Conservation (phyloP, 2,797 vertebrate species). For the Scolopax rusticola region DNA sequence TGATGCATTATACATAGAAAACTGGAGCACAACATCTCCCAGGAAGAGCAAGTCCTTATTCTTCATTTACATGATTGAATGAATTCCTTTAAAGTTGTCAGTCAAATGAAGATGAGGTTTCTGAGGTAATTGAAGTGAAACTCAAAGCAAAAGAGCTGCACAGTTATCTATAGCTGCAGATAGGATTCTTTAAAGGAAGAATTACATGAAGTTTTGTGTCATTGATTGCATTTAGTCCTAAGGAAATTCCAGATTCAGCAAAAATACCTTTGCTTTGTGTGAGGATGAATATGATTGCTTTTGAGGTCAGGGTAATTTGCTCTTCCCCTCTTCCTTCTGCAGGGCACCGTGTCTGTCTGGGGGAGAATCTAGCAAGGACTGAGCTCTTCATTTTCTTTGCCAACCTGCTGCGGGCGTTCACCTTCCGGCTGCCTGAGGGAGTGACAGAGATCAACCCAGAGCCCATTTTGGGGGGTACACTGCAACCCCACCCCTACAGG, state of each 20-base stretch:
- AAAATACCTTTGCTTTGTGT: not conserved
- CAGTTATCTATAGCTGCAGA: not conserved
- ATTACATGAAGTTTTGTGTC: not conserved
- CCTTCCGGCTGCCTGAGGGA: not conserved
- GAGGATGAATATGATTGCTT: not conserved
- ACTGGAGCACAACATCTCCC: not conserved
- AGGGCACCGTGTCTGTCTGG: constrained; percentile 73
- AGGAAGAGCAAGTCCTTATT: not conserved
- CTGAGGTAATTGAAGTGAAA: not conserved
- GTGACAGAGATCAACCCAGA: not conserved
- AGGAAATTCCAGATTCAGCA: not conserved
- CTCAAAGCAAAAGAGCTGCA: not conserved
- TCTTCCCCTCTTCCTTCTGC: not conserved
- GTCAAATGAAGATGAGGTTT: not conserved
- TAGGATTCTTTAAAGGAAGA: not conserved
- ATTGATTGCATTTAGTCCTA: not conserved
- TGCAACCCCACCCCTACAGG: constrained; percentile 53
- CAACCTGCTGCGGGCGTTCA: constrained; percentile 63
- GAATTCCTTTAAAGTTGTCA: not conserved
- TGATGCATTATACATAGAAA: not conserved
- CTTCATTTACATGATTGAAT: not conserved
- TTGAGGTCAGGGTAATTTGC: not conserved
- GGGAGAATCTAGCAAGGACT: constrained; percentile 46
- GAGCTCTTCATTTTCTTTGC: constrained; percentile 76
- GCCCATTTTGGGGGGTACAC: not conserved